Evolutionary conservation across 2,888 invertebrate species (phyloP).

Genomic region (Drosophila eohydei): DNA sequence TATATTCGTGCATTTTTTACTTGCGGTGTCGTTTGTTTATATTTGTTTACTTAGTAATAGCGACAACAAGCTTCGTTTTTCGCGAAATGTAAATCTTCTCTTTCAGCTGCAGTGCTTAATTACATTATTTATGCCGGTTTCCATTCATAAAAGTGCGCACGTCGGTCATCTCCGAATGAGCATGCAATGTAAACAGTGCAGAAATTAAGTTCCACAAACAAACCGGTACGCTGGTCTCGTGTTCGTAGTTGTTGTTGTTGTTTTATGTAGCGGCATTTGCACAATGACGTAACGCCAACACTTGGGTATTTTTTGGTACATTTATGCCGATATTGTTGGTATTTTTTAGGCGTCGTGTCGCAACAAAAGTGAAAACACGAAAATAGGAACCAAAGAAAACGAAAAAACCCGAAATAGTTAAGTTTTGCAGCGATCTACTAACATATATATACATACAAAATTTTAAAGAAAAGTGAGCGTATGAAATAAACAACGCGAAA

Average conservation of each 20-base stretch:
- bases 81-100: constrained; percentile 24
- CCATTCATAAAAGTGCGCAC: constrained; percentile 66
- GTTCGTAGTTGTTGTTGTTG: constrained; percentile 40
- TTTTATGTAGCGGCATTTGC: constrained; percentile 47
- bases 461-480: constrained; percentile 30
- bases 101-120: constrained; percentile 37
- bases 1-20: constrained; percentile 1
- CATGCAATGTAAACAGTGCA: constrained; percentile 34
- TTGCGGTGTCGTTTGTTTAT: constrained; percentile 7
- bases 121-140: constrained; percentile 48
- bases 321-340: constrained; percentile 34
- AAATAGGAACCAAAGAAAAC: constrained; percentile 41
- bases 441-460: constrained; percentile 18
- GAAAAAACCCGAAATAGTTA: constrained; percentile 29
- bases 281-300: constrained; percentile 59
- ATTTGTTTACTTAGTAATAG: constrained; percentile 6
- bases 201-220: constrained; percentile 70
- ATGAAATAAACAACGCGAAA: constrained; percentile 9
- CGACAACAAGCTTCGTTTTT: constrained; percentile 9
- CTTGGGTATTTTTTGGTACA: constrained; percentile 53
- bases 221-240: constrained; percentile 45
- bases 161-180: constrained; percentile 50
- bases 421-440: constrained; percentile 25
- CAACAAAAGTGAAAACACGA: constrained; percentile 71
- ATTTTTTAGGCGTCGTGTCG: constrained; percentile 50